Conservation (phyloP, 1,140 invertebrate species). For the Cydia strobilella region DNA sequence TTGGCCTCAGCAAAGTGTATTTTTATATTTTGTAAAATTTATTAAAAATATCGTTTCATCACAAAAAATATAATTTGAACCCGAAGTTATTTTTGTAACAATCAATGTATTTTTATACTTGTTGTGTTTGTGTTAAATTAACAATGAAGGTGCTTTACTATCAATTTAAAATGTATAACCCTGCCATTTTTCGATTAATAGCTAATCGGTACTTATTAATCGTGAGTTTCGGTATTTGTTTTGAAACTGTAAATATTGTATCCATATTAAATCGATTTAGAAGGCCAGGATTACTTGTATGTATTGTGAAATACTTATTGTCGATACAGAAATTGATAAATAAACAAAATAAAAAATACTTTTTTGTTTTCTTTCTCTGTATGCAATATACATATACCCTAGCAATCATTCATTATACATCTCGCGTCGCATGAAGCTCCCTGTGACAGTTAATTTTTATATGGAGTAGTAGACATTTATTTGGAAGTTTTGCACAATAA, state of each 20-base stretch:
- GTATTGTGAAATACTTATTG: constrained; percentile 57
- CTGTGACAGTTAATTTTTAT: no score
- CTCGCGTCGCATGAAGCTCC: no score
- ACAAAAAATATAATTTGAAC: constrained; percentile 56
- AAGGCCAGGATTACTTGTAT: constrained; percentile 25
- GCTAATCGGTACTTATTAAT: constrained; percentile 17
- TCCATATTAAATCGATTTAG: constrained; percentile 3
- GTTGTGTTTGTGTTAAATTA: constrained; percentile 48
- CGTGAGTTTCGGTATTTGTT: constrained; percentile 20
- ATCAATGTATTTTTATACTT: constrained; percentile 55
- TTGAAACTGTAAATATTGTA: constrained; percentile 29
- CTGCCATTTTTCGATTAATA: constrained; percentile 17
- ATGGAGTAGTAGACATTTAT: no score
- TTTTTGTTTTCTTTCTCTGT: constrained; percentile 36
- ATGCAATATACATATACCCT: no score
- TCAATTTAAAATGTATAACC: constrained; percentile 27
- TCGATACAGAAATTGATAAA: constrained; percentile 79
- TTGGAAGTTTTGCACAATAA: no score
- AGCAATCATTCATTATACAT: no score
- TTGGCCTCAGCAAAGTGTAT: constrained; percentile 6
- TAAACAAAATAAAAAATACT: constrained; percentile 60
- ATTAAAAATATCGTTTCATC: constrained; percentile 56
- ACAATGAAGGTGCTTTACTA: constrained; percentile 31
- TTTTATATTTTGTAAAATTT: constrained; percentile 46
- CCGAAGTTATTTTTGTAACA: constrained; percentile 44